Percentiles rank a stretch among this genome's conserved stretches.
These are phyloP conservation scores for Muschampia plurimacula DNA, from an alignment of 2,888 invertebrate species.

Conservation along the genomic window DNA sequence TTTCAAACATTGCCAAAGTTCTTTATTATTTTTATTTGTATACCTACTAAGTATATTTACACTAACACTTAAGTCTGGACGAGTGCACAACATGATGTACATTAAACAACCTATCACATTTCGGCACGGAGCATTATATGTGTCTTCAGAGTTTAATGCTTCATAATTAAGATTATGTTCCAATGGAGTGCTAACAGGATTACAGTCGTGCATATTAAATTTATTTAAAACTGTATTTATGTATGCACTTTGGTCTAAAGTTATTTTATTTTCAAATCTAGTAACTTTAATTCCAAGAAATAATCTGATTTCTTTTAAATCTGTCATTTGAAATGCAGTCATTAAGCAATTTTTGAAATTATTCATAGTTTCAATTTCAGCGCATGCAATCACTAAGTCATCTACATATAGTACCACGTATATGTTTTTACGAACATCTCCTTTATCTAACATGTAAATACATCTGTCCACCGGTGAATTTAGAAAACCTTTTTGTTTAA, in stretches of 20 bases:
- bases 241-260: conserved; percentile 44
- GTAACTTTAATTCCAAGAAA: conserved; percentile 48
- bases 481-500: conserved; percentile 44
- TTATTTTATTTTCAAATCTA: conserved; percentile 39
- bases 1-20: not conserved
- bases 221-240: conserved; percentile 45
- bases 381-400: conserved; percentile 38
- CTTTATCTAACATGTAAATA: conserved; percentile 2
- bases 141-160: conserved; percentile 36
- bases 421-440: not conserved
- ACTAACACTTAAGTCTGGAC: conserved; percentile 48
- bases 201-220: conserved; percentile 46
- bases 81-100: conserved; percentile 23
- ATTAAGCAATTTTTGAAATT: conserved; percentile 41
- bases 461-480: conserved; percentile 42
- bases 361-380: conserved; percentile 36
- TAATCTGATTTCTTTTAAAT: conserved; percentile 44
- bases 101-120: conserved; percentile 44
- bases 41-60: conserved; percentile 51
- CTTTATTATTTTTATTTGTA: conserved; percentile 44
- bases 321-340: conserved; percentile 45
- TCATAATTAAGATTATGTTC: conserved; percentile 42
- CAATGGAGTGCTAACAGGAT: conserved; percentile 39
- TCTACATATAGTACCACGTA: conserved; percentile 6
- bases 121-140: conserved; percentile 42